Conservation (phyloP, 2,797 vertebrate species). For the Pseudochromis fuscus region DNA sequence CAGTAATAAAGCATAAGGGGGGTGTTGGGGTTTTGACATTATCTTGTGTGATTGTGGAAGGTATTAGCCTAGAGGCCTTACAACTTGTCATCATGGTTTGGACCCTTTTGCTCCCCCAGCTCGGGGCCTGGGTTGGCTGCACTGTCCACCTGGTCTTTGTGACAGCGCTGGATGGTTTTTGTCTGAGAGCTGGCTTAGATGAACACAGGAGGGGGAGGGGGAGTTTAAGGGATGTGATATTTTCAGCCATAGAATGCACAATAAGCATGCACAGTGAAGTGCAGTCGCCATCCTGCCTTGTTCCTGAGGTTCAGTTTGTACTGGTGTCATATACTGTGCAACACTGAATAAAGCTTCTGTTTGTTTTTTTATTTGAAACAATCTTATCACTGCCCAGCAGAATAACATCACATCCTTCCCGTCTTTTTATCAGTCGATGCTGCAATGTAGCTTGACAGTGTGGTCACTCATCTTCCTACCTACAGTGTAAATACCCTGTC, state of each 20-base stretch:
- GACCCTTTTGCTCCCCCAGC: slow-evolving; percentile 38
- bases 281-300: slow-evolving; percentile 66
- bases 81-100: slow-evolving; percentile 41
- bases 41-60: slow-evolving; percentile 30
- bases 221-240: slow-evolving; percentile 25
- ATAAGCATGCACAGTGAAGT: slow-evolving; percentile 66
- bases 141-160: slow-evolving; percentile 7
- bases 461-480: slow-evolving; percentile 41
- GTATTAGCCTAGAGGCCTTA: slow-evolving; percentile 70
- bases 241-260: slow-evolving; percentile 66
- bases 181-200: slow-evolving; percentile 30
- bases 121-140: slow-evolving; percentile 28
- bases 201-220: neutral
- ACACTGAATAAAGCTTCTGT: slow-evolving; percentile 47
- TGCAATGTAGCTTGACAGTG: slow-evolving; percentile 54
- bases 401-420: slow-evolving; percentile 33
- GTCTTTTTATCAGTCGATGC: slow-evolving; percentile 39
- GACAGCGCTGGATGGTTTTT: slow-evolving; percentile 14
- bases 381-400: slow-evolving; percentile 65
- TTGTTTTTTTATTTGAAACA: slow-evolving; percentile 6
- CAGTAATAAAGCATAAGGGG: slow-evolving; percentile 21
- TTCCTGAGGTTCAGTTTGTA: slow-evolving; percentile 62
- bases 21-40: slow-evolving; percentile 3
- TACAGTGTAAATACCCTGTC: slow-evolving; percentile 55
- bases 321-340: slow-evolving; percentile 53